A percentile compares a stretch with the other conserved stretches of the same genome.
These are phyloP conservation scores for Catocala fraxini DNA, from an alignment of 2,888 invertebrate genomes.

Conservation along the genomic window DNA sequence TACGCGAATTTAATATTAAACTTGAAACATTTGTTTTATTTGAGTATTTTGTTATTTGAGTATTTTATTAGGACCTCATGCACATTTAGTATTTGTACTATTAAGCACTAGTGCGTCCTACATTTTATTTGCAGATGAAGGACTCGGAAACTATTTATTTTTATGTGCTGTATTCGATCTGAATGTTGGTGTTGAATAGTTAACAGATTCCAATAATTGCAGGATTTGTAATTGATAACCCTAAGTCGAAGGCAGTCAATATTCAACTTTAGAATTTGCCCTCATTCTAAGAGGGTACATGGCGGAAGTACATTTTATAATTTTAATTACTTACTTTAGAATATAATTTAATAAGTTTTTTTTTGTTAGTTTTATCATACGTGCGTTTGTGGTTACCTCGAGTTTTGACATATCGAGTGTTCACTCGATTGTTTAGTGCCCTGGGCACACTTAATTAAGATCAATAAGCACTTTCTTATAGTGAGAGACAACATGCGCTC, in stretches of 20 bases:
- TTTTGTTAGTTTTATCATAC: constrained; percentile 44
- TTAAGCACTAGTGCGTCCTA: too few species aligned
- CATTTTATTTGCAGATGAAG: too few species aligned
- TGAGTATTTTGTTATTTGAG: too few species aligned
- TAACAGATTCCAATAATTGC: too few species aligned
- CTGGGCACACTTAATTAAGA: constrained; percentile 57
- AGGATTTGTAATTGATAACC: too few species aligned
- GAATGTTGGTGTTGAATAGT: too few species aligned
- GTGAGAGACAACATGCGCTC: constrained; percentile 53
- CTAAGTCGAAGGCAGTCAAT: constrained; percentile 38
- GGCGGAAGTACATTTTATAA: constrained; percentile 70
- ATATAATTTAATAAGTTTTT: constrained; percentile 43
- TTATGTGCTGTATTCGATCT: too few species aligned
- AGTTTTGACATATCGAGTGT: constrained; percentile 60
- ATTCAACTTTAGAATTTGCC: constrained; percentile 46
- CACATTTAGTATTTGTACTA: too few species aligned
- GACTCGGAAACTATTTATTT: too few species aligned
- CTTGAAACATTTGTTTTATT: too few species aligned
- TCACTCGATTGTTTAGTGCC: constrained; percentile 58
- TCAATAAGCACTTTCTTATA: constrained; percentile 51
- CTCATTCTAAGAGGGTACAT: constrained; percentile 52
- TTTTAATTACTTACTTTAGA: constrained; percentile 50
- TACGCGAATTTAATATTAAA: too few species aligned
- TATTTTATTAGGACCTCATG: too few species aligned
- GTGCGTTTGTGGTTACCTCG: constrained; percentile 63